Conservation (phyloP, 1,140 invertebrate species). For the Lithobius niger region DNA sequence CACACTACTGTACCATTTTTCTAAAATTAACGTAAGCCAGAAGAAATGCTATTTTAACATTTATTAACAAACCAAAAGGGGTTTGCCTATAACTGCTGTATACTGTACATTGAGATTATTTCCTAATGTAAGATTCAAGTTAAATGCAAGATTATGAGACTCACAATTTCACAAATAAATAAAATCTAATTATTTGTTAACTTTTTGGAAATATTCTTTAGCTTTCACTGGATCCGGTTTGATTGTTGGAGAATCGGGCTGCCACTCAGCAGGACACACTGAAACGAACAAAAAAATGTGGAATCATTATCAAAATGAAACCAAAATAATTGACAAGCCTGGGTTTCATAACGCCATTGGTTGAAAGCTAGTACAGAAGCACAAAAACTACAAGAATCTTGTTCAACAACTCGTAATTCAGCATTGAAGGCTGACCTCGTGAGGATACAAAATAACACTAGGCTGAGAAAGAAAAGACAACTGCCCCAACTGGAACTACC, state of each 20-base stretch:
- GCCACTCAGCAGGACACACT: constrained; percentile 79
- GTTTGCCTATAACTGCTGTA: background rate
- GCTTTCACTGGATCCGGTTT: constrained; percentile 67
- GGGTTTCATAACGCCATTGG: too few relatives aligned
- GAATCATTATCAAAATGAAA: background rate
- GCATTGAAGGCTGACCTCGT: too few relatives aligned
- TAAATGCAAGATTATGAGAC: background rate
- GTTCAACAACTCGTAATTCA: too few relatives aligned
- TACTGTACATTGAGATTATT: background rate
- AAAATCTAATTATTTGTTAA: background rate
- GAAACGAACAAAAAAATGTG: constrained; percentile 20
- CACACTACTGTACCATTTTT: too few relatives aligned
- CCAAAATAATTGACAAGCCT: background rate
- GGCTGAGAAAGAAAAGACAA: too few relatives aligned
- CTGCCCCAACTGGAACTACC: too few relatives aligned
- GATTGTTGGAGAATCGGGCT: constrained; percentile 61
- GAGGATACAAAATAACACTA: background rate
- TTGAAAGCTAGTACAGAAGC: background rate
- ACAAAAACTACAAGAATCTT: background rate
- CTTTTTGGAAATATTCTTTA: constrained; percentile 53
- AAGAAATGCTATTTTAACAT: too few relatives aligned
- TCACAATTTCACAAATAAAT: background rate
- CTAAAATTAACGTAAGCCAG: too few relatives aligned
- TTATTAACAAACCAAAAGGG: background rate
- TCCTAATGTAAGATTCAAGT: background rate